Base-by-base conservation (phyloP, 2,113 vertebrate species). In the Prolemur simus region DNA sequence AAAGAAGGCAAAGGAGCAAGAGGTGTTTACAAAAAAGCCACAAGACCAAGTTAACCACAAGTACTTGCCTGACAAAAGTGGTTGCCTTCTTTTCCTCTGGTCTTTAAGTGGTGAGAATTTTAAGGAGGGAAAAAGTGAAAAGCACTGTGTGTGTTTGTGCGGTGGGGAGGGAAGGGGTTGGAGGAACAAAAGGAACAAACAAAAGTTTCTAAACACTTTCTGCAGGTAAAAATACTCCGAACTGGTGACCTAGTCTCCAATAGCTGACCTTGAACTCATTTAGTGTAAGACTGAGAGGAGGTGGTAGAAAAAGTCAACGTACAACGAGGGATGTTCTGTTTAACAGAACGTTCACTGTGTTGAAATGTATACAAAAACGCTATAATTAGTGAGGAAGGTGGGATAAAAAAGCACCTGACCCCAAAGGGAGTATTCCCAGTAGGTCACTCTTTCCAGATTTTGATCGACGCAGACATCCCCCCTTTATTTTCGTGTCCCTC, bases 191-290 rank as follows among this genome's bases (percentile, higher is more conserved):
- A 95, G 84, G 8, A 77, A 80, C 21, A 13, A 47, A 85, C 21
- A 13, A 47, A 85, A 37, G 37, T 82, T 71, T 88, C 64, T 29
- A 83, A 90, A 92, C 18, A 4, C 18, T 64, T 95, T 42, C 56
- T 73, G 87, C 8, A 7, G 39, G 13, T 52, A 78, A 89, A 89
- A 83, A 23, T 74, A 76, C 66, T 83, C n/a, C 15, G 34, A 68
- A 63, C 49, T 89, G 80, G 63, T 77, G 45, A 69, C 37, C 64
- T 83, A 69, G 42, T 89, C 63, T 97, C 84, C 81, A 27, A 77
- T 14, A 56, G n/a, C 5, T 96, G 97, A 98, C 98, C 98, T 98
- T 98, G 98, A 98, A 96, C 3, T 97, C 8, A 32, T 56, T 54
- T 63, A 82, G 89, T 60, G 95, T 39, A 69, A 91, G 94, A 97